Conservation (phyloP, 2,113 vertebrate genomes). For the Tenebrosternarchus preto region DNA sequence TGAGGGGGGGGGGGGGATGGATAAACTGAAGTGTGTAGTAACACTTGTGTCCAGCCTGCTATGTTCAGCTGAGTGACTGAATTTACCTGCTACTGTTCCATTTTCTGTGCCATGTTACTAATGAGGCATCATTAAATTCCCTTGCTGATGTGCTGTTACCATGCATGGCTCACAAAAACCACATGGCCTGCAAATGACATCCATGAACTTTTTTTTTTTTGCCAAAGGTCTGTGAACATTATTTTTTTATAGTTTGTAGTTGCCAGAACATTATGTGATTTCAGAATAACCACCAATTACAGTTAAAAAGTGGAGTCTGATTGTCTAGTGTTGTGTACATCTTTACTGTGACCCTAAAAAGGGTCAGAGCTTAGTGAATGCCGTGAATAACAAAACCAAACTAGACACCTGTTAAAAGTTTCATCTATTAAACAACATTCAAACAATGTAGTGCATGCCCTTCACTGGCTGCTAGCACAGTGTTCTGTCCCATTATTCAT, state of each 20-base stretch:
- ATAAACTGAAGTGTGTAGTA: conserved; percentile 55
- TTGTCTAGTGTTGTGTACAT: background rate
- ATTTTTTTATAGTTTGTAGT: background rate
- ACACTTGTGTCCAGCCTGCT: conserved; percentile 56
- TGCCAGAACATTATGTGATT: background rate
- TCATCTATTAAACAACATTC: background rate
- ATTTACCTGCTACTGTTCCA: background rate
- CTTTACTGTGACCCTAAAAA: background rate
- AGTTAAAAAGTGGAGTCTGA: background rate
- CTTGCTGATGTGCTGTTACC: conserved; percentile 33
- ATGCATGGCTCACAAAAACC: conserved; percentile 26
- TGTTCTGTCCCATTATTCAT: background rate
- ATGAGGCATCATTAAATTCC: conserved; percentile 3
- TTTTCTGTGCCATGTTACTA: background rate
- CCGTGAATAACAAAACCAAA: background rate
- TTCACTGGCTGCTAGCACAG: background rate
- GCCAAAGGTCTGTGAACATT: background rate
- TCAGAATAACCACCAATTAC: background rate
- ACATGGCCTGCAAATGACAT: background rate
- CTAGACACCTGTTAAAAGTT: background rate
- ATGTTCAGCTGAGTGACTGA: conserved; percentile 21
- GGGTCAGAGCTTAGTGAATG: background rate
- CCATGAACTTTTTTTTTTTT: background rate
- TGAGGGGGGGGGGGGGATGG: conserved; percentile 21
- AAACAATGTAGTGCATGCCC: background rate